Percentiles rank a stretch among this genome's conserved stretches.
Conservation (phyloP, 2,113 vertebrate species). For the Peromyscus maniculatus region DNA sequence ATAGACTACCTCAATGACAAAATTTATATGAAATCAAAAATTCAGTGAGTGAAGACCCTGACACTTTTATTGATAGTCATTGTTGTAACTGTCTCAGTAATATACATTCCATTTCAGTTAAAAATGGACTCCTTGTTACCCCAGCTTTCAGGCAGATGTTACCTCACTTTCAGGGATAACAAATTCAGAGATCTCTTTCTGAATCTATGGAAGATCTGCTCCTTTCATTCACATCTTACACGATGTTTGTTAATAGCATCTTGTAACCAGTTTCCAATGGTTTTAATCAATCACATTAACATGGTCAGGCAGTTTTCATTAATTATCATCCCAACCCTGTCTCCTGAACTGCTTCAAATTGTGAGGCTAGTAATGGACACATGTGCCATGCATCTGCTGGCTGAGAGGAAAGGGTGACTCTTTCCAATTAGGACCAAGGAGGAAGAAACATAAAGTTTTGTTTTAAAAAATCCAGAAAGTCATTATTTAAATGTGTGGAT, state of each 20-base stretch:
- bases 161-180: no score
- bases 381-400: constrained; percentile 21
- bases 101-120: background rate
- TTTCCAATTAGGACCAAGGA: constrained; percentile 59
- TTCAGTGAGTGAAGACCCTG: background rate
- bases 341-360: constrained; percentile 50
- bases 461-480: constrained; percentile 46
- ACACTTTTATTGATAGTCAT: background rate
- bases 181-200: background rate
- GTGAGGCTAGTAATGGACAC: background rate
- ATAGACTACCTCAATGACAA: background rate
- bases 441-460: constrained; percentile 13
- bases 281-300: constrained; percentile 60
- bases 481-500: constrained; percentile 44
- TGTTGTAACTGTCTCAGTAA: background rate
- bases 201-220: background rate
- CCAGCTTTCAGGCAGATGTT: background rate
- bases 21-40: constrained; percentile 1
- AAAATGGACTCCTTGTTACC: background rate
- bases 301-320: constrained; percentile 28
- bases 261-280: background rate
- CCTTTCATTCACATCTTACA: background rate
- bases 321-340: background rate
- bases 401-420: background rate
- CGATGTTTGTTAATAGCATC: background rate